Conservation (phyloP, 1,140 invertebrate genomes). For the Battus philenor region DNA sequence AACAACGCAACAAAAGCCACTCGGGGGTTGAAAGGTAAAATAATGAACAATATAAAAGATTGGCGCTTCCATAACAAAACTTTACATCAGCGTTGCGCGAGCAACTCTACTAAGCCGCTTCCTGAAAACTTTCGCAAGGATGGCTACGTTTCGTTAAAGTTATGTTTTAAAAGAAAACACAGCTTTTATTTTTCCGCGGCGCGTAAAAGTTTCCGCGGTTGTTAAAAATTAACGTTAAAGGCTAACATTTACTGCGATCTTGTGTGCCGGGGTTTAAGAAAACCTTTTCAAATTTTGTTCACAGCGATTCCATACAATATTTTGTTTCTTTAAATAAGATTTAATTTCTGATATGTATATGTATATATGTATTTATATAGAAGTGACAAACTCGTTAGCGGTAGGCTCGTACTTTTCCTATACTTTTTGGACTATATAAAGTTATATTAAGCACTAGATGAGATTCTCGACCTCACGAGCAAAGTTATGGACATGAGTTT, state of each 20-base stretch:
- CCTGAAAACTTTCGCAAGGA: conserved; percentile 16
- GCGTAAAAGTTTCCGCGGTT: conserved; percentile 14
- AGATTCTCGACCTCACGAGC: too few species aligned
- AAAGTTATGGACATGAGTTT: too few species aligned
- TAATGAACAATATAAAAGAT: conserved; percentile 17
- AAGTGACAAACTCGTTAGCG: too few species aligned
- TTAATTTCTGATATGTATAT: too few species aligned
- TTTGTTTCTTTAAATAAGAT: too few species aligned
- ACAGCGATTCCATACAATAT: too few species aligned
- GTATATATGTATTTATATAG: too few species aligned
- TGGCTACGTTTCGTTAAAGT: conserved; percentile 22
- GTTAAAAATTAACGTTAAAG: conserved; percentile 20
- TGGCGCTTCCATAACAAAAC: conserved; percentile 7
- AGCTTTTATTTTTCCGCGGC: conserved; percentile 15
- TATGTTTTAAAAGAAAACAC: conserved; percentile 20
- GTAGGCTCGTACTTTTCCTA: too few species aligned
- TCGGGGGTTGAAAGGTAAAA: background rate
- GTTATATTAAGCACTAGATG: too few species aligned
- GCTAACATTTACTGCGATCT: conserved; percentile 3
- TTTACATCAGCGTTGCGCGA: conserved; percentile 10
- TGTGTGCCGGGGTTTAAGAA: too few species aligned
- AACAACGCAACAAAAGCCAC: background rate
- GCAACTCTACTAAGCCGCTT: conserved; percentile 12
- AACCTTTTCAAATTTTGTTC: too few species aligned
- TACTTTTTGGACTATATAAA: too few species aligned